Evolutionary conservation across 92 coral and sea anemone species (phyloP).

Genomic region (Zoanthus solanderi): DNA sequence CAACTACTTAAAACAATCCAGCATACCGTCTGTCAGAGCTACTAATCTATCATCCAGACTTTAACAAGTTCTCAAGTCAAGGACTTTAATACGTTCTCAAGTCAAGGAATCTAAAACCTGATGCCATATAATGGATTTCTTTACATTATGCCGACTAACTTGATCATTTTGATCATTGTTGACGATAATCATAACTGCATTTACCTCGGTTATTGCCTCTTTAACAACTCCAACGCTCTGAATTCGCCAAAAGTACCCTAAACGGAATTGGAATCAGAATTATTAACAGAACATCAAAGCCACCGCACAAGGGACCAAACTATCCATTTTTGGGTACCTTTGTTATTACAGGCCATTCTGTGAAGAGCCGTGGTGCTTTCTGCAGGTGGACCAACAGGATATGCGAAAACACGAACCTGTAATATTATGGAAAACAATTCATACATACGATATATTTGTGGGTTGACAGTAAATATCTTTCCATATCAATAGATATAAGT

Average conservation of each 20-base stretch:
- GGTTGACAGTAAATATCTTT: not conserved
- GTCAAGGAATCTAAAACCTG: too few relatives aligned
- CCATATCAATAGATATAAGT: not conserved
- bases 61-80: too few relatives aligned
- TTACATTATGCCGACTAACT: too few relatives aligned
- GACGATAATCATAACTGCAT: not conserved
- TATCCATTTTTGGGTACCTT: constrained; percentile 63
- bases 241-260: constrained; percentile 85
- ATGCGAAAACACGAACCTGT: constrained; percentile 93
- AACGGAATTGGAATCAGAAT: not conserved
- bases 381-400: constrained; percentile 96
- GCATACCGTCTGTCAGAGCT: too few relatives aligned
- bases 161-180: too few relatives aligned
- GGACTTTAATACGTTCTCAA: too few relatives aligned
- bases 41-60: too few relatives aligned
- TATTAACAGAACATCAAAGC: not conserved
- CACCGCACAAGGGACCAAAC: not conserved
- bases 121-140: too few relatives aligned
- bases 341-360: constrained; percentile 89
- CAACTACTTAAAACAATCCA: too few relatives aligned
- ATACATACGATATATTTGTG: not conserved
- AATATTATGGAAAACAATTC: not conserved
- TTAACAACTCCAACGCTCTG: constrained; percentile 97
- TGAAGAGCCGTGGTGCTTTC: constrained; percentile 83
- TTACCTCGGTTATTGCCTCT: constrained; percentile 90